These are phyloP conservation scores for Macrobrachium nipponense DNA, from an alignment of 1,140 invertebrate genomes.

Conservation along the genomic window DNA sequence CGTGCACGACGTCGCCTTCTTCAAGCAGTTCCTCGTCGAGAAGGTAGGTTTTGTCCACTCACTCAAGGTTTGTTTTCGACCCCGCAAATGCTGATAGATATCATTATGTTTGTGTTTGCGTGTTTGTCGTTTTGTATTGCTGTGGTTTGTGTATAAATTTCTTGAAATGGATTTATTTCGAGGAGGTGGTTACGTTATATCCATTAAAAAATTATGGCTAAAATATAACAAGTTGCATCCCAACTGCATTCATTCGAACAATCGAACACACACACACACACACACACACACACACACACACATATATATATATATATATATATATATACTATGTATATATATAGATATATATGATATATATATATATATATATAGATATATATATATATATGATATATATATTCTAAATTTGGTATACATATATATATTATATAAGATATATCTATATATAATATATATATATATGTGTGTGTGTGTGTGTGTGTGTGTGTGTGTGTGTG, in stretches of 20 bases:
- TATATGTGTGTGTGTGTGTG: slow-evolving; percentile 27
- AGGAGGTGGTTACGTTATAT: no score
- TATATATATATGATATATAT: neutral
- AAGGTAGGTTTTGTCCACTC: neutral
- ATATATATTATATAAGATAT: neutral
- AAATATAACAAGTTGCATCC: neutral
- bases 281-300: neutral
- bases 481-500: no score
- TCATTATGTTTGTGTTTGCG: no score
- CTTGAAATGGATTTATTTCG: neutral
- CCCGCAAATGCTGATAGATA: neutral
- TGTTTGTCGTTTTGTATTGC: no score
- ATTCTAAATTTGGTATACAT: neutral
- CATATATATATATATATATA: slow-evolving; percentile 12
- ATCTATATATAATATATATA: no score
- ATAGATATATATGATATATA: neutral
- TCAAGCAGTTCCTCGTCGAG: slow-evolving; percentile 50
- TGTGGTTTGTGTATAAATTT: no score
- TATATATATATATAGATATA: slow-evolving; percentile 1
- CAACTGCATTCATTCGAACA: neutral
- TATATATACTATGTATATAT: neutral
- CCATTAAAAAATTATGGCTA: neutral
- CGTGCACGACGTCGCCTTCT: slow-evolving; percentile 33
- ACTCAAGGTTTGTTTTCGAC: neutral
- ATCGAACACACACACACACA: neutral